Evolutionary conservation across 2,888 invertebrate genomes (phyloP).

Genomic region (Icerya purchasi): DNA sequence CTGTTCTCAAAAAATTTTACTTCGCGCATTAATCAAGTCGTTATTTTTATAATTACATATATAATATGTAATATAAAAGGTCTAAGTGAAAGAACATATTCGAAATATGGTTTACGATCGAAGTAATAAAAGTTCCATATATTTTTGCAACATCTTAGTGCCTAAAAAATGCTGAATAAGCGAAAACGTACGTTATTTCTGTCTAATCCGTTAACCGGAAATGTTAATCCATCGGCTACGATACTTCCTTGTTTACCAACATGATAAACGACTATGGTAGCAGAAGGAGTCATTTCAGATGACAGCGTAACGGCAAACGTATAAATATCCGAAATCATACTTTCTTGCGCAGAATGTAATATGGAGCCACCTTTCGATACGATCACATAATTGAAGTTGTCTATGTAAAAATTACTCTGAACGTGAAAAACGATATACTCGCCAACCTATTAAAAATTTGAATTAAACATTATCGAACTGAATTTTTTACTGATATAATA

Average conservation of each 20-base stretch:
- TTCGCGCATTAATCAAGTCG: too few relatives aligned
- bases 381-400: slow-evolving; percentile 71
- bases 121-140: too few relatives aligned
- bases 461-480: neutral
- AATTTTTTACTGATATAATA: neutral
- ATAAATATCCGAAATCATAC: slow-evolving; percentile 50
- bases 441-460: slow-evolving; percentile 40
- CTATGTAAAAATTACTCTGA: slow-evolving; percentile 71
- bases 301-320: slow-evolving; percentile 64
- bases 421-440: slow-evolving; percentile 89
- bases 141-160: too few relatives aligned
- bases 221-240: slow-evolving; percentile 80
- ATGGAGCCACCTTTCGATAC: slow-evolving; percentile 75
- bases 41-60: too few relatives aligned
- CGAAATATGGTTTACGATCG: too few relatives aligned
- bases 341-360: slow-evolving; percentile 60
- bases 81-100: too few relatives aligned
- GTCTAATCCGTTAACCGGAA: slow-evolving; percentile 87
- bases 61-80: too few relatives aligned
- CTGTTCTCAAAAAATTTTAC: too few relatives aligned
- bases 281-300: slow-evolving; percentile 79
- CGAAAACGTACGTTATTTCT: slow-evolving; percentile 51
- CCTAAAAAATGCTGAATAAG: too few relatives aligned
- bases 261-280: slow-evolving; percentile 74
- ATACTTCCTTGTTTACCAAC: slow-evolving; percentile 58